These are phyloP conservation scores for Pentalonia nigronervosa DNA, from an alignment of 1,140 invertebrate genomes.

Conservation along the genomic window DNA sequence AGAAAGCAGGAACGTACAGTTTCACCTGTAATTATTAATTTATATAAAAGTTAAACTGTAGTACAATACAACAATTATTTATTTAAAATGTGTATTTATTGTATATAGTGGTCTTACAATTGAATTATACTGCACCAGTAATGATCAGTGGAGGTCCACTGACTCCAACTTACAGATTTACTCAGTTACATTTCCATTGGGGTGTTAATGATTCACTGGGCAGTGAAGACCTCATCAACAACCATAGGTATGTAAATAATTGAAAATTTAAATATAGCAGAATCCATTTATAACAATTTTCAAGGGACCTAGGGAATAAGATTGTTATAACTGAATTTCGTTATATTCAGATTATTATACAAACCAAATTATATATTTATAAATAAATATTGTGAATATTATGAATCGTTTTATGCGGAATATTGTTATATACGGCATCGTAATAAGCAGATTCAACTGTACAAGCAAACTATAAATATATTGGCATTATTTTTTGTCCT, in stretches of 20 bases:
- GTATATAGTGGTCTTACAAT: constrained; percentile 61
- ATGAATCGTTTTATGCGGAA: no score
- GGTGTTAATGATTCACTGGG: constrained; percentile 81
- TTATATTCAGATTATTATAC: no score
- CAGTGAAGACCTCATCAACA: constrained; percentile 87
- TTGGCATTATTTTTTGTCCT: no score
- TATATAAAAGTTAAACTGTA: background rate
- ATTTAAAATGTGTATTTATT: constrained; percentile 57
- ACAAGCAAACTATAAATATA: background rate
- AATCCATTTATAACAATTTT: no score
- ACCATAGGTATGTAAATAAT: constrained; percentile 63
- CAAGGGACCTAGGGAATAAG: no score
- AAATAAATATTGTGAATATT: no score
- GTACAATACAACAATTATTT: background rate
- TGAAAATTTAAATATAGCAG: background rate
- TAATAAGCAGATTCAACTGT: no score
- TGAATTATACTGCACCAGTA: constrained; percentile 59
- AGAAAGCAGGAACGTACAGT: background rate
- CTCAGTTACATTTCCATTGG: constrained; percentile 88
- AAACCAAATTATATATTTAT: no score
- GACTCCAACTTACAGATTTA: constrained; percentile 75
- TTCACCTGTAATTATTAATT: background rate
- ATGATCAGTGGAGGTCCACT: constrained; percentile 75
- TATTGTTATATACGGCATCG: no score
- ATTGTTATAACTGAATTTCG: no score